Evolutionary conservation across 2,797 vertebrate genomes (phyloP).

Genomic region (Emydoidea blandingii): DNA sequence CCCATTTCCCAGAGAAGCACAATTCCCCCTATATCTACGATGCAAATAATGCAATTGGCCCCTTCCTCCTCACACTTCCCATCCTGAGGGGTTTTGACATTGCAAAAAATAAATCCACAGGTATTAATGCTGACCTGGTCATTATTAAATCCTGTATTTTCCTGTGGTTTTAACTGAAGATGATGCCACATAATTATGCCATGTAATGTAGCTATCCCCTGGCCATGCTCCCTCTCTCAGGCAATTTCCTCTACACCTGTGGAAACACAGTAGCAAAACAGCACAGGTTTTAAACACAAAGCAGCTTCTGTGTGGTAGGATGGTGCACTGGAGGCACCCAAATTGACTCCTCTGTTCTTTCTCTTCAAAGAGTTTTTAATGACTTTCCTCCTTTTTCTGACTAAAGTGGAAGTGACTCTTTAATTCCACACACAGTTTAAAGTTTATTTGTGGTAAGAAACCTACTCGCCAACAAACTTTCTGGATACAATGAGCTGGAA

Average conservation of each 20-base stretch:
- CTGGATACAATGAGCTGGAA: background rate
- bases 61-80: background rate
- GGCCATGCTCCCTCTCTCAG: background rate
- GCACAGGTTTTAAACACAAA: background rate
- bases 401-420: background rate
- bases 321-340: background rate
- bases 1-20: rapidly evolving
- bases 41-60: background rate
- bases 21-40: background rate
- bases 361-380: background rate
- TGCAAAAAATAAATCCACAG: background rate
- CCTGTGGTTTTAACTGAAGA: background rate
- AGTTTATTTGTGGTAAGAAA: background rate
- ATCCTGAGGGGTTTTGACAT: background rate
- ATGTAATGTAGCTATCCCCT: background rate
- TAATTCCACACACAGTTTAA: background rate
- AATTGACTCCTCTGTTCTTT: background rate
- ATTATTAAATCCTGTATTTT: background rate
- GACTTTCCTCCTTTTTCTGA: background rate
- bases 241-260: background rate
- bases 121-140: background rate
- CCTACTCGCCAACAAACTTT: background rate
- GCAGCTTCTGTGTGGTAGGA: background rate
- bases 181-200: background rate
- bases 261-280: background rate